Evolutionary conservation across 2,888 invertebrate species (phyloP).

Genomic region (Conomelus anceps): DNA sequence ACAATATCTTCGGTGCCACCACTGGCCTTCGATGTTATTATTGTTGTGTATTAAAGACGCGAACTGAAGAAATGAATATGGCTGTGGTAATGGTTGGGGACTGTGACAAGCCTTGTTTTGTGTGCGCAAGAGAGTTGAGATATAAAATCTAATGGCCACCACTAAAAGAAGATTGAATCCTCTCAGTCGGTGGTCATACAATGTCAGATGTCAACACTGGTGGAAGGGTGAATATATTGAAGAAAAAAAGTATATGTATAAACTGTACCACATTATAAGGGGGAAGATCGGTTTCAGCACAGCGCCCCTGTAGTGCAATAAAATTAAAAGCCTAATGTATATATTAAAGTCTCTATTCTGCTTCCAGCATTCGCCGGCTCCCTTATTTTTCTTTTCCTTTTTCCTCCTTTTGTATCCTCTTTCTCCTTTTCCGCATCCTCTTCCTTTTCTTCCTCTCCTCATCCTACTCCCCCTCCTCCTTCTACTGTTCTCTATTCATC

Average conservation of each 20-base stretch:
- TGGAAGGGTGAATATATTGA: neutral
- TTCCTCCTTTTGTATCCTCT: neutral
- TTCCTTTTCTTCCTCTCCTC: neutral
- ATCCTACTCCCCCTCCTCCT: neutral
- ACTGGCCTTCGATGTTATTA: neutral
- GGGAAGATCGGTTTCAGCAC: neutral
- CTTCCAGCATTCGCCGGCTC: neutral
- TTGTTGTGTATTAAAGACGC: neutral
- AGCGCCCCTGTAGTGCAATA: neutral
- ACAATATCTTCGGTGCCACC: neutral
- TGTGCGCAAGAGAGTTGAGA: too few relatives aligned
- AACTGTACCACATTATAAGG: neutral
- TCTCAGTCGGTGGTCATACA: neutral
- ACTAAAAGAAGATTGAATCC: neutral
- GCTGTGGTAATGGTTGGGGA: neutral
- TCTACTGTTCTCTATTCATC: too few relatives aligned
- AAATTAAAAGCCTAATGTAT: neutral
- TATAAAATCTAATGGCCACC: neutral
- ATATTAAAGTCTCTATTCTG: neutral
- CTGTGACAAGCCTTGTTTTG: too few relatives aligned
- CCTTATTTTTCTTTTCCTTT: neutral
- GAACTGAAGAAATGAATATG: neutral
- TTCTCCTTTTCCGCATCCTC: neutral
- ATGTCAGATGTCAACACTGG: neutral
- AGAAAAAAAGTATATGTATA: neutral